Evolutionary conservation across 92 coral and sea anemone genomes (phyloP), one percentile per base, ranked within the genome.

Genomic region (Heliopora coerulea): DNA sequence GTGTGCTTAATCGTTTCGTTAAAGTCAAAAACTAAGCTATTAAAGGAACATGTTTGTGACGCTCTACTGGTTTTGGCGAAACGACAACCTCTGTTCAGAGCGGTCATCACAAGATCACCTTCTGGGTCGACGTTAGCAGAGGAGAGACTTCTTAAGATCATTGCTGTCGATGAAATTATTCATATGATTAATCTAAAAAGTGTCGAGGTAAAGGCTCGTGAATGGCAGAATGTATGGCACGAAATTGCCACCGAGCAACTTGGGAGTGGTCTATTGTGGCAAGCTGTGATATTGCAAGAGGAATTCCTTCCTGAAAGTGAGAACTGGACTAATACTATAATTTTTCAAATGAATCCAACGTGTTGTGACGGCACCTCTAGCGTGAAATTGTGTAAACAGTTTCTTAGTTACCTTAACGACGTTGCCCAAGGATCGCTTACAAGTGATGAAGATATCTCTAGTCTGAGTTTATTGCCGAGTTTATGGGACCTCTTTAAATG

Each of bases 1-100:
- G 11, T 56, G 11, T 56, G 62, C 30, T 56, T 56, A 10, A 28
- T 10, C 12, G 25, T 56, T 9, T 7, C 28, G 23, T 56, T 56
- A 56, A 56, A 23, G 23, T 56, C 62, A 25, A 56, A 56, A 30
- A 7, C 25, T 3, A 56, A 56, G 11, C 62, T 56, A 1, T 23
- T 56, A 24, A 56, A 56, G 12, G 62, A 18, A 24, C 62, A 56
- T 56, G 62, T 56, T 21, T 5, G 30, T 11, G 11, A 56, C 1
- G 62, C 62, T 18, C 30, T 56, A 14, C 4, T 56, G 13, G 15
- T 56, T 2, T 30, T 56, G 30, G 62, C 62, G 30, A 56, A 24
- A 56, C 62, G 62, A 25, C 62, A 56, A 30, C 62, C 62, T 15
- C 17, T 56, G 62, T 28, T 56, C 23, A 25, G 62, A 9, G 62